These are phyloP conservation scores for Jaculus jaculus DNA, from an alignment of 2,113 vertebrate genomes.

Conservation along the genomic window DNA sequence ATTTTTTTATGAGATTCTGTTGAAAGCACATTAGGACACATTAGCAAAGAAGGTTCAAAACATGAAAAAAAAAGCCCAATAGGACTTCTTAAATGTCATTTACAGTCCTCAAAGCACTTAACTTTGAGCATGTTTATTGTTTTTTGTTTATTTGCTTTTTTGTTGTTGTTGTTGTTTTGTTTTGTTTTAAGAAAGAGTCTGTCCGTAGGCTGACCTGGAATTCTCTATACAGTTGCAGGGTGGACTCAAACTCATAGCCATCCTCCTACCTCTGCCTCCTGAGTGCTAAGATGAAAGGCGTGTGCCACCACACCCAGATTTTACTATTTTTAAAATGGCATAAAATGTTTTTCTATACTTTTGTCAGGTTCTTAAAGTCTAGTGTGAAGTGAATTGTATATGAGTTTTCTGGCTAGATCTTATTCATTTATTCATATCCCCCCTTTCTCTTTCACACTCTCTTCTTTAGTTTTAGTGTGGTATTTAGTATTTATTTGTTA, in stretches of 20 bases:
- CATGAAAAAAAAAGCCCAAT: slow-evolving; percentile 79
- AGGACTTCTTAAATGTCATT: slow-evolving; percentile 56
- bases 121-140: slow-evolving; percentile 74
- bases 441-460: not conserved
- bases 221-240: too few species aligned
- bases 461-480: slow-evolving; percentile 43
- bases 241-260: too few species aligned
- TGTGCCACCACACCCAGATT: too few species aligned
- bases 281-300: too few species aligned
- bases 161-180: slow-evolving; percentile 60
- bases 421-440: not conserved
- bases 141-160: too few species aligned
- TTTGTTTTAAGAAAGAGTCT: too few species aligned
- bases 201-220: too few species aligned
- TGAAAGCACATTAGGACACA: slow-evolving; percentile 81
- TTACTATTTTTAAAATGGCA: slow-evolving; percentile 66
- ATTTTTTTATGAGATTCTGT: slow-evolving; percentile 81
- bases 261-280: too few species aligned
- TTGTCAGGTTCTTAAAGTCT: slow-evolving; percentile 56
- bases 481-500: too few species aligned
- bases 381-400: slow-evolving; percentile 59
- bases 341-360: slow-evolving; percentile 59
- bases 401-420: slow-evolving; percentile 38
- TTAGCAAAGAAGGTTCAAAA: slow-evolving; percentile 81
- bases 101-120: slow-evolving; percentile 69